Evolutionary conservation across 2,113 vertebrate species (phyloP).

Genomic region (Corydoras maculifer): DNA sequence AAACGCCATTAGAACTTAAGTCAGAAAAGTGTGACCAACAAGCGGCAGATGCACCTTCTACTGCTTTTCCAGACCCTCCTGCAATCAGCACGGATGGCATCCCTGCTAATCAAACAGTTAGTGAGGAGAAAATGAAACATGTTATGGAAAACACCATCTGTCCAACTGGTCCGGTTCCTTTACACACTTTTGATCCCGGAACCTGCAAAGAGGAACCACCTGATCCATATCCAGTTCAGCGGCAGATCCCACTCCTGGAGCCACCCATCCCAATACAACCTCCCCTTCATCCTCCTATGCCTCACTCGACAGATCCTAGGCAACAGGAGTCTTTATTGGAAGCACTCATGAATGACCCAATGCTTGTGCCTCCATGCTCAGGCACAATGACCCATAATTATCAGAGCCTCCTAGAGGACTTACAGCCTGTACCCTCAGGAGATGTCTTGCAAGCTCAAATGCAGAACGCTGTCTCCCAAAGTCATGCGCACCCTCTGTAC

Average conservation of each 20-base stretch:
- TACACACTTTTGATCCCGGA: constrained; percentile 28
- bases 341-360: constrained; percentile 39
- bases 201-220: constrained; percentile 30
- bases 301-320: constrained; percentile 28
- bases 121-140: constrained; percentile 24
- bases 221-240: constrained; percentile 8
- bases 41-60: not conserved
- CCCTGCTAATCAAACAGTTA: not conserved
- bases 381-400: constrained; percentile 41
- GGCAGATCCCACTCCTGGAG: constrained; percentile 28
- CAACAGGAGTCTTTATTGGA: constrained; percentile 20
- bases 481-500: constrained; percentile 26
- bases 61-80: not conserved
- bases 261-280: constrained; percentile 39
- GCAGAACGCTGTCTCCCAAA: constrained; percentile 29
- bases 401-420: constrained; percentile 43
- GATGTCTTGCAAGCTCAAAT: constrained; percentile 40
- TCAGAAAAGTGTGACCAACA: not conserved
- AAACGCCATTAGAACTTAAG: constrained; percentile 9
- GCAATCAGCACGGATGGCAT: not conserved
- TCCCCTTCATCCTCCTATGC: constrained; percentile 30
- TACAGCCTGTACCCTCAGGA: constrained; percentile 30
- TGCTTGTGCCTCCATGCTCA: constrained; percentile 28
- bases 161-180: constrained; percentile 18
- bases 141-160: constrained; percentile 50